Evolutionary conservation across 1,140 invertebrate species (phyloP), one percentile per base, ranked within the genome.

Genomic region (Pygmarrhopalites habei): DNA sequence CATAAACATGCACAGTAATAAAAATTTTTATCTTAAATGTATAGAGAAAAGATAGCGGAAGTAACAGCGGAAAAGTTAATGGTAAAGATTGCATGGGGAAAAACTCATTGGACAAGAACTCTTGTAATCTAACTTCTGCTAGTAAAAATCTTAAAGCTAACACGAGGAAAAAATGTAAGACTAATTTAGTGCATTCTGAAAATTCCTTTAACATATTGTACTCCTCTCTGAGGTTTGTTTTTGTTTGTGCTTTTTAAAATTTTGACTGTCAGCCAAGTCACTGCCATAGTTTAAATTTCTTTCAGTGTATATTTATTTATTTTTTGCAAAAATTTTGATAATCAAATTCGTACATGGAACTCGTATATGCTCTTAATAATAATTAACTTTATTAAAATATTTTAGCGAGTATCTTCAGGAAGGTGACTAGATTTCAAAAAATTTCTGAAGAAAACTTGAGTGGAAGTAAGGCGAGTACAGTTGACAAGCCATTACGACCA

Each of bases 351-450:
- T 25, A 19, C 17, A 25, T 32, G 19, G 19, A 26, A 43, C 10
- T 21, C 10, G 12, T 15, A 25, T 2, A 46, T 26, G 3, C 12
- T 25, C 2, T 15, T 30, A 60, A 12, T n/a, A 49, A 43, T 23
- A 52, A 15, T 49, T 51, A 29, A 58, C 26, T 1, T 21, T 25
- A 57, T 56, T 61, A 3, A n/a, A n/a, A n/a, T n/a, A n/a, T n/a
- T n/a, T n/a, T 28, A 68, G 67, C 60, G 67, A 68, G 51, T 68
- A 68, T 68, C 67, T 68, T 68, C 63, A 65, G 51, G 61, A 65
- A 55, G 61, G 52, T 58, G 39, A 60, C 64, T 65, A 65, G 52
- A 52, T 58, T 69, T 21, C 57, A 52, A 29, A 69, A 66, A 41
- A 69, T 69, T 30, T 65, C 64, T 7, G 67, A 69, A 49, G 67